phyloP scores from a whole-genome alignment of 2,888 invertebrate genomes.

The Macrosiphum euphorbiae region DNA sequence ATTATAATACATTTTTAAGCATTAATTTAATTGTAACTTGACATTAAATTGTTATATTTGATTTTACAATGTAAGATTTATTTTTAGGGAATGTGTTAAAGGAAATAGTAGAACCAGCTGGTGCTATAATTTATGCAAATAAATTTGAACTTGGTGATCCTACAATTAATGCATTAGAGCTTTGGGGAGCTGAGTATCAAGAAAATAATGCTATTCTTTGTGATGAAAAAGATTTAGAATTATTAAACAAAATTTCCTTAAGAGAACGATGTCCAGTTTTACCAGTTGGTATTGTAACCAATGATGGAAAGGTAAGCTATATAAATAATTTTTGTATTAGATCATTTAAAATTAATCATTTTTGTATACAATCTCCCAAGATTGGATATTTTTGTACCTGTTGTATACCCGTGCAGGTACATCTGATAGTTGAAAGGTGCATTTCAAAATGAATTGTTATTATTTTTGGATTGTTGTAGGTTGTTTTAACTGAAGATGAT shows the following conservation, averaged over 20 bases:
- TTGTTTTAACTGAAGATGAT: slow-evolving; percentile 77
- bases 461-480: slow-evolving; percentile 69
- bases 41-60: neutral
- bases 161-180: slow-evolving; percentile 90
- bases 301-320: slow-evolving; percentile 78
- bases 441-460: neutral
- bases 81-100: slow-evolving; percentile 91
- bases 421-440: neutral
- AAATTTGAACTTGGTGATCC: slow-evolving; percentile 94
- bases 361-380: neutral
- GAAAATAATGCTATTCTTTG: slow-evolving; percentile 94
- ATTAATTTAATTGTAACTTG: slow-evolving; percentile 22
- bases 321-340: neutral
- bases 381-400: neutral
- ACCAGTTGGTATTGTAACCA: slow-evolving; percentile 93
- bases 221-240: slow-evolving; percentile 75
- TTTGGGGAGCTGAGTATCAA: slow-evolving; percentile 99
- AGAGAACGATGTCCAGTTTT: slow-evolving; percentile 94
- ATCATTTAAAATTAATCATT: neutral
- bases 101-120: slow-evolving; percentile 94
- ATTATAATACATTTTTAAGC: neutral
- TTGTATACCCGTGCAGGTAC: neutral
- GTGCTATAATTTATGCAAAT: slow-evolving; percentile 89
- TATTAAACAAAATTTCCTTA: slow-evolving; percentile 80
- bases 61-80: neutral